A percentile compares a stretch with the other conserved stretches of the same genome.
Conservation (phyloP, 2,113 vertebrate species). For the Potamarius usumacintae region DNA sequence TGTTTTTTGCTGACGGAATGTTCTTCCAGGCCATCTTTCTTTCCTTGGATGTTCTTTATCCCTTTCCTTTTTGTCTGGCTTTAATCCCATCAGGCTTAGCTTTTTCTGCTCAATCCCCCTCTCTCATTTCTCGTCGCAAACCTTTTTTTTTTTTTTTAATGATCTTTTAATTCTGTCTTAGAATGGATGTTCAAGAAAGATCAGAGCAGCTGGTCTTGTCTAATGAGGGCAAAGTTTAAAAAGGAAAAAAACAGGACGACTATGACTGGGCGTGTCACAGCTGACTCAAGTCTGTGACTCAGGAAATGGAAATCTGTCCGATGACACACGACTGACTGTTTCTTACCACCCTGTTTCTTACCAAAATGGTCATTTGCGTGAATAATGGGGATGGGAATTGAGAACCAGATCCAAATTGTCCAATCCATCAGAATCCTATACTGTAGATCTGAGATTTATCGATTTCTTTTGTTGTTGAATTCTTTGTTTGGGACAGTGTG, state of each 20-base stretch:
- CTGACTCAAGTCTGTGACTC: neutral
- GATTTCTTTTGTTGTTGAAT: too few relatives aligned
- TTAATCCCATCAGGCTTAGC: conserved; percentile 2
- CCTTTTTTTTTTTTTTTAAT: neutral
- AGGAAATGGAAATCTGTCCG: neutral
- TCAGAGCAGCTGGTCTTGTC: neutral
- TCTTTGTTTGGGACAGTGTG: too few relatives aligned
- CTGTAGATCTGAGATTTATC: too few relatives aligned
- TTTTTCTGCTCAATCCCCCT: neutral
- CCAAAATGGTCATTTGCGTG: conserved; percentile 7
- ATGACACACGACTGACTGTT: conserved; percentile 4
- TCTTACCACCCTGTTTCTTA: neutral
- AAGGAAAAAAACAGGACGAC: neutral
- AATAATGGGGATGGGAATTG: neutral
- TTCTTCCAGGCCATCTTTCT: conserved; percentile 5
- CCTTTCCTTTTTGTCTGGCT: neutral
- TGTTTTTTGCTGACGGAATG: conserved; percentile 44
- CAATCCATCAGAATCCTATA: too few relatives aligned
- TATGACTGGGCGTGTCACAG: neutral
- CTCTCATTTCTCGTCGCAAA: neutral
- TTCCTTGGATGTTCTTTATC: neutral
- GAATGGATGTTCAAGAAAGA: neutral
- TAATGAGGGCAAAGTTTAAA: neutral
- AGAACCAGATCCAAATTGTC: too few relatives aligned
- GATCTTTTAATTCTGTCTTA: neutral